Evolutionary conservation across 2,888 invertebrate genomes (phyloP).

Genomic region (Lasioglossum leucozonium): DNA sequence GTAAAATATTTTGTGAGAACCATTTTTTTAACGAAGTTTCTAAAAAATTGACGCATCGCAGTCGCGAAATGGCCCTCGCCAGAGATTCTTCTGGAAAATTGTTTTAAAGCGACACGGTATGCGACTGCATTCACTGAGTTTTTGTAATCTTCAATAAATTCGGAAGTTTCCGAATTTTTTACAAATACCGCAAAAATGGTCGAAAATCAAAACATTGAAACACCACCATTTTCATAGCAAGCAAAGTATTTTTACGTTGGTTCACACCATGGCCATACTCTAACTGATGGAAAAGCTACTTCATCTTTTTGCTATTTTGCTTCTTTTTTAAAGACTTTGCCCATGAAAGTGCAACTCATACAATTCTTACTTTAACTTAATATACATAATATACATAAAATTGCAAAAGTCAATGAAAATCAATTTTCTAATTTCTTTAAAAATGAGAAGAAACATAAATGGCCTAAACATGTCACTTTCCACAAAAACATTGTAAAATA

Average conservation of each 20-base stretch:
- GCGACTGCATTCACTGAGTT: not conserved
- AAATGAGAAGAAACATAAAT: not conserved
- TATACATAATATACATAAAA: not conserved
- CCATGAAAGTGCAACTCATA: not conserved
- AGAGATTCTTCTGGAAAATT: not conserved
- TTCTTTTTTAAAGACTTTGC: not conserved
- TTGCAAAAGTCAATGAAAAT: too few species aligned
- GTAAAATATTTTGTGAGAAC: not conserved
- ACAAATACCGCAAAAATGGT: too few species aligned
- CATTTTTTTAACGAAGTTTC: slow-evolving; percentile 3
- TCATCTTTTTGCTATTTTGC: not conserved
- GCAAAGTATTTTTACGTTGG: not conserved
- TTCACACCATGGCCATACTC: not conserved
- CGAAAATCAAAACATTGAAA: not conserved
- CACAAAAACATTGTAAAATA: too few species aligned
- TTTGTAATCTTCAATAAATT: not conserved
- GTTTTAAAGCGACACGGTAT: not conserved
- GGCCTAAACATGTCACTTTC: too few species aligned
- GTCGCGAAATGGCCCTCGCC: not conserved
- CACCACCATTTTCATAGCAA: not conserved
- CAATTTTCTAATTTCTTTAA: not conserved
- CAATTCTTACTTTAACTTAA: not conserved
- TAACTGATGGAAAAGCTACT: not conserved
- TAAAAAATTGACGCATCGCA: not conserved
- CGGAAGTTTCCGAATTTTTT: not conserved